These are phyloP conservation scores for Amblyjoppa proteus DNA, from an alignment of 2,888 invertebrate species.

Conservation along the genomic window DNA sequence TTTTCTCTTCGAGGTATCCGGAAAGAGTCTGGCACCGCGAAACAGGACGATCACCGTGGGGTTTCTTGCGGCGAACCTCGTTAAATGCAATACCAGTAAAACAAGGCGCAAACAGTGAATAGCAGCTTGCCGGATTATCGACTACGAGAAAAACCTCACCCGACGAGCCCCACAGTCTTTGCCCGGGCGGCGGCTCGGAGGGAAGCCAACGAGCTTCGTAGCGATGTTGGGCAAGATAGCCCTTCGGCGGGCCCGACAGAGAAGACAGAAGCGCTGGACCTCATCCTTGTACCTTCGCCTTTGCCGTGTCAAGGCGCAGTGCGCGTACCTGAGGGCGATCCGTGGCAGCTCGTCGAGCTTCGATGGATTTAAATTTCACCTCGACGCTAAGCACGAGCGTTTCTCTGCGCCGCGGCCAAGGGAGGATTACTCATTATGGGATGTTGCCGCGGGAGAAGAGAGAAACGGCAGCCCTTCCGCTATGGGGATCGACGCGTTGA, in stretches of 20 bases:
- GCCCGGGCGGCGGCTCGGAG: conserved; percentile 27
- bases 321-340: conserved; percentile 76
- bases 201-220: conserved; percentile 42
- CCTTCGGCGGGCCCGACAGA: conserved; percentile 76
- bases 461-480: conserved; percentile 12
- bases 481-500: conserved; percentile 3
- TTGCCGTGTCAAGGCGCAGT: neutral
- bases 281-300: neutral
- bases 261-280: conserved; percentile 28
- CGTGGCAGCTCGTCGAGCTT: conserved; percentile 66
- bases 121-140: conserved; percentile 66
- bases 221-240: conserved; percentile 77
- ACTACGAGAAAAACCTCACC: conserved; percentile 34
- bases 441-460: conserved; percentile 6
- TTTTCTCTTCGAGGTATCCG: neutral
- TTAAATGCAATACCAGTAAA: conserved; percentile 83
- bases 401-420: neutral
- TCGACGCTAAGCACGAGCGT: conserved; percentile 59
- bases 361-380: conserved; percentile 71
- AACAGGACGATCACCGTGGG: conserved; percentile 32
- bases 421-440: conserved; percentile 49
- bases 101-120: conserved; percentile 80
- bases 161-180: conserved; percentile 29
- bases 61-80: conserved; percentile 74
- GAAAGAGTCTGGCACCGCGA: conserved; percentile 29